phyloP scores from a whole-genome alignment of 2,113 vertebrate species.

The Corythornis madagascariensis region DNA sequence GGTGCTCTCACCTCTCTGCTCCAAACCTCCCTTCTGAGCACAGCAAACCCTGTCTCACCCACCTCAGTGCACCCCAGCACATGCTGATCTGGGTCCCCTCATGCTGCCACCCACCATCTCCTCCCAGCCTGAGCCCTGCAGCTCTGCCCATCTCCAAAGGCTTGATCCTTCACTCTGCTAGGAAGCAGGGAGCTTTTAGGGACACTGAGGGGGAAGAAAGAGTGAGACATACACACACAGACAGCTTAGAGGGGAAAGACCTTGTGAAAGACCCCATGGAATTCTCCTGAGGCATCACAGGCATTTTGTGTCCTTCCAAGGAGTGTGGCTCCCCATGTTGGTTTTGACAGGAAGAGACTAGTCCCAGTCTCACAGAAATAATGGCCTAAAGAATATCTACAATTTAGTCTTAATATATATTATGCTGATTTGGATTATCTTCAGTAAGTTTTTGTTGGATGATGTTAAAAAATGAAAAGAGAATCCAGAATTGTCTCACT shows the following conservation, averaged over 20 bases:
- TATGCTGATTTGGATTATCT: neutral
- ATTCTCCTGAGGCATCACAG: neutral
- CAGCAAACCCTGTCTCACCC: accelerated
- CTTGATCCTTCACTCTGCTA: neutral
- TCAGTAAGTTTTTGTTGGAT: constrained; percentile 1
- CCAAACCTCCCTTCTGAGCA: neutral
- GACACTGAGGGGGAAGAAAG: neutral
- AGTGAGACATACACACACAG: neutral
- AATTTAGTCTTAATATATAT: neutral
- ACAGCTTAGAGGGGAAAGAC: neutral
- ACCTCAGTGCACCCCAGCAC: neutral
- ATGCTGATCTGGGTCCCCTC: neutral
- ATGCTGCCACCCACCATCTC: neutral
- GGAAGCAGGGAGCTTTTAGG: neutral
- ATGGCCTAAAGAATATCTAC: neutral
- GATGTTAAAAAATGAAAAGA: neutral
- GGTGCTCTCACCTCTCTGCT: neutral
- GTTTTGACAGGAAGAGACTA: neutral
- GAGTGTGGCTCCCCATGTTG: neutral
- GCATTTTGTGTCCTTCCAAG: neutral
- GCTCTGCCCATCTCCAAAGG: neutral
- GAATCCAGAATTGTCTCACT: neutral
- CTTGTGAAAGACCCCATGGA: neutral
- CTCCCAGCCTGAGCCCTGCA: neutral
- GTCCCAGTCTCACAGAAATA: neutral